Evolutionary conservation across 2,888 invertebrate species (phyloP).

Genomic region (Adelphocoris suturalis): DNA sequence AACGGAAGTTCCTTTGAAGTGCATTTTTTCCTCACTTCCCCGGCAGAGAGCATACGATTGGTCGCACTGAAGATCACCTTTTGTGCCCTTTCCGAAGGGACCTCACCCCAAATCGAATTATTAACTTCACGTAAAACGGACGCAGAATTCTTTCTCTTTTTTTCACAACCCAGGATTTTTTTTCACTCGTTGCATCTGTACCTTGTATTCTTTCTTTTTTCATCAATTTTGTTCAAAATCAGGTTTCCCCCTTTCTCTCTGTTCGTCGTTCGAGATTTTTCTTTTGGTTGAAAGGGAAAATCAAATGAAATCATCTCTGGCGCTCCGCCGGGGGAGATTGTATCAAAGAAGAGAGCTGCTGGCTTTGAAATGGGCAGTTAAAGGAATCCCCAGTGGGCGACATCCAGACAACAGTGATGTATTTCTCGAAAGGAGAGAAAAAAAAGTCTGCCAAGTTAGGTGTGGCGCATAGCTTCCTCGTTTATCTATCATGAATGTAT

Average conservation of each 20-base stretch:
- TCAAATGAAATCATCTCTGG: constrained; percentile 12
- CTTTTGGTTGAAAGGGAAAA: constrained; percentile 10
- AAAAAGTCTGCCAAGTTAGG: no score
- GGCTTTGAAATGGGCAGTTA: not conserved
- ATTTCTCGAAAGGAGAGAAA: constrained; percentile 7
- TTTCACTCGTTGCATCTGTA: constrained; percentile 29
- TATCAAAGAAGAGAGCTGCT: not conserved
- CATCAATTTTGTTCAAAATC: constrained; percentile 26
- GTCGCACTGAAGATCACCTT: constrained; percentile 34
- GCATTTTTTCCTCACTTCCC: constrained; percentile 5
- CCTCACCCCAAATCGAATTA: constrained; percentile 40
- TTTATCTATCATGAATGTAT: no score
- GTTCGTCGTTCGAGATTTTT: not conserved
- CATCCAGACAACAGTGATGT: not conserved
- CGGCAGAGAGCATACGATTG: constrained; percentile 11
- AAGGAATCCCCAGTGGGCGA: not conserved
- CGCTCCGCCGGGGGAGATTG: not conserved
- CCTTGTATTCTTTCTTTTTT: constrained; percentile 33
- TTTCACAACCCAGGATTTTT: not conserved
- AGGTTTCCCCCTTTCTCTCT: constrained; percentile 19
- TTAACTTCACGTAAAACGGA: constrained; percentile 39
- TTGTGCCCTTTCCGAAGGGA: constrained; percentile 15
- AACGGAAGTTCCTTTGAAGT: constrained; percentile 57
- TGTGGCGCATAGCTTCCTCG: no score
- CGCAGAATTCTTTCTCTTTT: not conserved